Evolutionary conservation across 2,113 vertebrate species (phyloP), one percentile per base, ranked within the genome.

Genomic region (Chamaetylas fuelleborni): DNA sequence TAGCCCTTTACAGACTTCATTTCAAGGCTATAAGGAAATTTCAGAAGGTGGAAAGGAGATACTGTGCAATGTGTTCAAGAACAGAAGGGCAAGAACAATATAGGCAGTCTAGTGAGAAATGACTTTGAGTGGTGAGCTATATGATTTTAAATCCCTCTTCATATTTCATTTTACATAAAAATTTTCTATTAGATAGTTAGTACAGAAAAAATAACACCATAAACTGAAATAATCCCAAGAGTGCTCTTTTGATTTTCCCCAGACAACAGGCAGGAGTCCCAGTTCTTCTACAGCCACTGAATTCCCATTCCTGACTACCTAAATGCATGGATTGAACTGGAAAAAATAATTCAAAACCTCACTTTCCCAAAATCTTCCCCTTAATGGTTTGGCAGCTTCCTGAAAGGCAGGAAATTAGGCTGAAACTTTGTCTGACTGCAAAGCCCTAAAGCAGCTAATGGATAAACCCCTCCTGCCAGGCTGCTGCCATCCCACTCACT

Each of bases 381-480:
- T 62, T 48, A 43, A 66, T 48, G 3, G 5, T 53, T 83, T 34
- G 38, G 9, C 10, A 38, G 13, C 36, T 14, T 92, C 51, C 36
- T 66, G n/a, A 45, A 80, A 80, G n/a, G 20, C 67, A 66, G 42
- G 8, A 80, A 70, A 73, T 70, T 16, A 26, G 16, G 15, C 7
- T 33, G 18, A n/a, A 61, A 14, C 19, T 10, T 31, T 51, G 16
- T 57, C 45, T 64, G 60, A 6, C 38, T 69, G 34, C 42, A 64
- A 40, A 42, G 26, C 8, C 24, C 34, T 58, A 15, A 45, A 81
- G 7, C 6, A 7, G 2, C 14, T 9, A 1, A 10, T 26, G 54
- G 33, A 11, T 7, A 18, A 70, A 16, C 2, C 11, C 4, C 4
- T 67, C 3, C 18, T 11, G 3, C 3, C 25, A 40, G 31, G 8